These are phyloP conservation scores for Ophraella communa DNA, from an alignment of 2,888 invertebrate species.

Conservation along the genomic window DNA sequence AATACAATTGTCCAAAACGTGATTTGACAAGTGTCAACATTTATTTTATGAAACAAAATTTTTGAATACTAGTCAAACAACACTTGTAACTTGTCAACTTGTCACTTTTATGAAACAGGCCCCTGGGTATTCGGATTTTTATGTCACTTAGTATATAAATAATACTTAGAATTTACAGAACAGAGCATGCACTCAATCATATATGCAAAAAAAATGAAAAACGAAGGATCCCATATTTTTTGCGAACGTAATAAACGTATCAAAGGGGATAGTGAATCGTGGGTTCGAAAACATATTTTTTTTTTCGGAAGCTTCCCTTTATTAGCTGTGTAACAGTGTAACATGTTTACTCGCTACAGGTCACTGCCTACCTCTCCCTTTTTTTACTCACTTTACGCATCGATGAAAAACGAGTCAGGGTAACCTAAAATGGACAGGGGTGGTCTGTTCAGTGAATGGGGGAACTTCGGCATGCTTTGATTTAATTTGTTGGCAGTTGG, in stretches of 20 bases:
- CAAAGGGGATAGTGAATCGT: neutral
- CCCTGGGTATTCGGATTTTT: too few species aligned
- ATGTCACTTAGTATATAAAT: too few species aligned
- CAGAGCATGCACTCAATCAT: too few species aligned
- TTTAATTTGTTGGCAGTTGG: slow-evolving; percentile 14
- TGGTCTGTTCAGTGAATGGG: neutral
- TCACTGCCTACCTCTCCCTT: slow-evolving; percentile 44
- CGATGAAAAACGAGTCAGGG: slow-evolving; percentile 8
- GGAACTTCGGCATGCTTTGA: slow-evolving; percentile 4
- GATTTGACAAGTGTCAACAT: too few species aligned
- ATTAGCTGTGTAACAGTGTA: slow-evolving; percentile 46
- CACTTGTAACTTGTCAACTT: too few species aligned
- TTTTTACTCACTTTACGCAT: slow-evolving; percentile 24
- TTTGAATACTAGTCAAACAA: too few species aligned
- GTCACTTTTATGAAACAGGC: too few species aligned
- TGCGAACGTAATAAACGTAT: neutral
- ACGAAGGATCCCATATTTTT: slow-evolving; percentile 2
- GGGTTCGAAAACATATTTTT: slow-evolving; percentile 12
- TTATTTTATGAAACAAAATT: too few species aligned
- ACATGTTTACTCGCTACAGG: slow-evolving; percentile 46
- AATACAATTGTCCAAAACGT: too few species aligned
- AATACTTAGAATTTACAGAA: too few species aligned
- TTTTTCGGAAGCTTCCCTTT: slow-evolving; percentile 18
- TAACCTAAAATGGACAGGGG: slow-evolving; percentile 25
- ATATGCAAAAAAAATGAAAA: too few species aligned